A percentile compares a stretch with the other conserved stretches of the same genome.
Evolutionary conservation across 2,888 invertebrate genomes (phyloP).

Genomic region (Nomada goodeniana): DNA sequence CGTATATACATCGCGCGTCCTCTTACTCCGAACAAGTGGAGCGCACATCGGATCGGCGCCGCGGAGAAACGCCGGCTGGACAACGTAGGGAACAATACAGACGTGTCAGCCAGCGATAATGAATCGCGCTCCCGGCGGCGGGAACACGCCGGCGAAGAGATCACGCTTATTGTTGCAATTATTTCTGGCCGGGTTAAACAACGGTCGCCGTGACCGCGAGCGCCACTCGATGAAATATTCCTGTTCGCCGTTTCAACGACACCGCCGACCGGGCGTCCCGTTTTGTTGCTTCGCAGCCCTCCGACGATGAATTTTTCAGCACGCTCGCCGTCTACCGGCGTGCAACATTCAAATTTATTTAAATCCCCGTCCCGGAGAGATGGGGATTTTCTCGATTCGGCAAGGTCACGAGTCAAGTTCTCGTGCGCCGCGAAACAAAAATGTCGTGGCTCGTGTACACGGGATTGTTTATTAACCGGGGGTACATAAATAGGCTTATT

Average conservation of each 20-base stretch:
- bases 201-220: background rate
- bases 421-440: background rate
- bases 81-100: slow-evolving; percentile 59
- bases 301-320: slow-evolving; percentile 19
- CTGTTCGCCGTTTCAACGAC: background rate
- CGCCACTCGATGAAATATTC: slow-evolving; percentile 15
- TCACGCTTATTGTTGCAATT: slow-evolving; percentile 47
- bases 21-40: slow-evolving; percentile 45
- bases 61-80: slow-evolving; percentile 40
- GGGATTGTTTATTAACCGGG: background rate
- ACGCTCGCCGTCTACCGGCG: background rate
- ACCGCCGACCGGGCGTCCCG: background rate
- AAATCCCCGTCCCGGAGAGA: background rate
- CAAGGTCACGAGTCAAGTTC: background rate
- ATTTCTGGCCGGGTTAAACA: slow-evolving; percentile 33
- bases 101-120: slow-evolving; percentile 58
- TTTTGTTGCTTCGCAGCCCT: background rate
- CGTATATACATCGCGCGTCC: slow-evolving; percentile 19
- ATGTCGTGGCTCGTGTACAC: background rate
- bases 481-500: background rate
- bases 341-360: slow-evolving; percentile 28
- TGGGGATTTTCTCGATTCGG: background rate
- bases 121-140: slow-evolving; percentile 46
- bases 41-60: slow-evolving; percentile 1
- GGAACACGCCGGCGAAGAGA: slow-evolving; percentile 34